phyloP scores from a whole-genome alignment of 2,113 vertebrate species.

The Zosterops lateralis region DNA sequence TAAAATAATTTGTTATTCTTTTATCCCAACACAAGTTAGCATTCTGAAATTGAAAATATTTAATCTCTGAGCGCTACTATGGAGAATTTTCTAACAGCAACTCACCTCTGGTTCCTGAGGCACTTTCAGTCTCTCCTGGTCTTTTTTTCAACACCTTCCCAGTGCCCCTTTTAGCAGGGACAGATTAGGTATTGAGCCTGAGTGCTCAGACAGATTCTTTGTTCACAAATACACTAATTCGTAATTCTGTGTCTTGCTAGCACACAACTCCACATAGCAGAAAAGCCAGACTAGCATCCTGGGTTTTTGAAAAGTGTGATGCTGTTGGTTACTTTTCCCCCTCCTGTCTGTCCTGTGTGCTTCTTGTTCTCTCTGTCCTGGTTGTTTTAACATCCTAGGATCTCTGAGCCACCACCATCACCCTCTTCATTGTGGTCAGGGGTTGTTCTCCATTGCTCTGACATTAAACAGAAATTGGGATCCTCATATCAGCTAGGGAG shows the following conservation, averaged over 20 bases:
- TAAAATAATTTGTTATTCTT: neutral
- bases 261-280: neutral
- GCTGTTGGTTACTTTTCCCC: neutral
- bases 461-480: conserved; percentile 45
- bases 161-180: conserved; percentile 79
- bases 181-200: conserved; percentile 57
- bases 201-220: conserved; percentile 3
- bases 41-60: neutral
- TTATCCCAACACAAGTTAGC: neutral
- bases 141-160: conserved; percentile 65
- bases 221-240: conserved; percentile 2
- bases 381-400: conserved; percentile 31
- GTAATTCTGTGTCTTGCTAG: neutral
- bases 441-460: conserved; percentile 65
- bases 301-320: neutral
- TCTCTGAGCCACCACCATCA: neutral
- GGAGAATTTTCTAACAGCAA: neutral
- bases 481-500: neutral
- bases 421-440: conserved; percentile 1
- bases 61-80: neutral
- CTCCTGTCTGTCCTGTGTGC: neutral
- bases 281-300: neutral
- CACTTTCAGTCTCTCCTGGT: conserved; percentile 75
- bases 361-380: neutral
- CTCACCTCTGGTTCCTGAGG: conserved; percentile 79